Percentiles rank a stretch among this genome's conserved stretches.
phyloP scores from a whole-genome alignment of 1,140 invertebrate species.

The Zaprionus kolodkinae region DNA sequence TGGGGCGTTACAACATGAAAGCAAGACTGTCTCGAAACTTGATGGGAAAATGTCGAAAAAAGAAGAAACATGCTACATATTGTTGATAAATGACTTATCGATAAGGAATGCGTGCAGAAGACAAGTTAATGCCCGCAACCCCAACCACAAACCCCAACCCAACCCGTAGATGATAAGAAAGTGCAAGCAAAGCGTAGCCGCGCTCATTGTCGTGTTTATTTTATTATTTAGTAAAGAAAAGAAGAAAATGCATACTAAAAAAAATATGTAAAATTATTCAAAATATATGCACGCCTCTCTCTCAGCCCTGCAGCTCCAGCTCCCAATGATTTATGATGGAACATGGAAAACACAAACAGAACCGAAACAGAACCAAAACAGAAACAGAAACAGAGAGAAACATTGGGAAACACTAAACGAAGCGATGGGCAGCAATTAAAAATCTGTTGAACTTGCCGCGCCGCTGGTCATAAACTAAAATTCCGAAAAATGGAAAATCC shows the following conservation, averaged over 20 bases:
- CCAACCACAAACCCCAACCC: no score
- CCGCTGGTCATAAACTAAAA: slow-evolving; percentile 66
- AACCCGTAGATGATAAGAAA: no score
- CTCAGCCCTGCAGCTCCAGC: slow-evolving; percentile 12
- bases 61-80: slow-evolving; percentile 21
- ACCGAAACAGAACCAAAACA: slow-evolving; percentile 28
- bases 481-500: slow-evolving; percentile 32
- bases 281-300: slow-evolving; percentile 46
- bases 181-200: slow-evolving; percentile 23
- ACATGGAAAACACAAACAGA: slow-evolving; percentile 36
- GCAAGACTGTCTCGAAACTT: neutral
- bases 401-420: slow-evolving; percentile 63
- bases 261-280: slow-evolving; percentile 62
- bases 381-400: slow-evolving; percentile 51
- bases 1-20: slow-evolving; percentile 9
- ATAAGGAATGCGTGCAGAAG: slow-evolving; percentile 41
- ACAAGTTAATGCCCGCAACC: slow-evolving; percentile 76
- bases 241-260: slow-evolving; percentile 38
- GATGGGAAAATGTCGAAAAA: slow-evolving; percentile 37
- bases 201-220: neutral
- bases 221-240: neutral
- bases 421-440: slow-evolving; percentile 70
- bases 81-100: slow-evolving; percentile 75
- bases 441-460: slow-evolving; percentile 73
- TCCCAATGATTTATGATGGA: slow-evolving; percentile 69